These are phyloP conservation scores for Papilio polytes DNA, from an alignment of 1,140 invertebrate species.

Conservation along the genomic window DNA sequence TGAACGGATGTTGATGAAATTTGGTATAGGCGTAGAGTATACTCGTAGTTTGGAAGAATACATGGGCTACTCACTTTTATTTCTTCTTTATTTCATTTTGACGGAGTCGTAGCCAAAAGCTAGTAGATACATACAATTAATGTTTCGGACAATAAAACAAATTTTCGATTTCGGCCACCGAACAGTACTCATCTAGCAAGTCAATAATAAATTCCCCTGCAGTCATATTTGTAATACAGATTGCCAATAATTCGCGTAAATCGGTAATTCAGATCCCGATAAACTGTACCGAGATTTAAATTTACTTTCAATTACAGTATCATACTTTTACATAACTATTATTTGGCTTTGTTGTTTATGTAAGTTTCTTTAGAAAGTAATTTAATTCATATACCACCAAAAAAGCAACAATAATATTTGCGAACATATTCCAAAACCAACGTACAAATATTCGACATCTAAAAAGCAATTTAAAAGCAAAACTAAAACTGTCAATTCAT, in stretches of 20 bases:
- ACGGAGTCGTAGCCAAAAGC: no score
- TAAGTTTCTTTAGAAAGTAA: no score
- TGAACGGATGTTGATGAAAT: no score
- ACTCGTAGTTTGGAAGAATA: no score
- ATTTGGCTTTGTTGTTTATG: no score
- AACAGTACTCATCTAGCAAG: constrained; percentile 28
- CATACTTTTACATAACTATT: not conserved
- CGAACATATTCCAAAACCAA: not conserved
- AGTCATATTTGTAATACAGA: constrained; percentile 38
- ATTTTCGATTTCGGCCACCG: constrained; percentile 29
- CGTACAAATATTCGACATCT: not conserved
- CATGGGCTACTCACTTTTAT: no score
- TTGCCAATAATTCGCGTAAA: constrained; percentile 38
- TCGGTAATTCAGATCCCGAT: constrained; percentile 23
- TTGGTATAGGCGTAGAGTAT: no score
- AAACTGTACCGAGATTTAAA: constrained; percentile 4
- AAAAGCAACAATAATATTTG: no score
- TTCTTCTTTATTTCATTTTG: no score
- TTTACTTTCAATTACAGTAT: constrained; percentile 11
- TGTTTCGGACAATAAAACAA: constrained; percentile 21
- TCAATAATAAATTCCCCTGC: constrained; percentile 36
- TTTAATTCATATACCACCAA: no score
- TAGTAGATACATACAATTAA: constrained; percentile 25
- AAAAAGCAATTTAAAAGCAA: constrained; percentile 20
- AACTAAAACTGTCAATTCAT: constrained; percentile 4